Conservation (phyloP, 2,113 vertebrate species). For the Lagopus muta region DNA sequence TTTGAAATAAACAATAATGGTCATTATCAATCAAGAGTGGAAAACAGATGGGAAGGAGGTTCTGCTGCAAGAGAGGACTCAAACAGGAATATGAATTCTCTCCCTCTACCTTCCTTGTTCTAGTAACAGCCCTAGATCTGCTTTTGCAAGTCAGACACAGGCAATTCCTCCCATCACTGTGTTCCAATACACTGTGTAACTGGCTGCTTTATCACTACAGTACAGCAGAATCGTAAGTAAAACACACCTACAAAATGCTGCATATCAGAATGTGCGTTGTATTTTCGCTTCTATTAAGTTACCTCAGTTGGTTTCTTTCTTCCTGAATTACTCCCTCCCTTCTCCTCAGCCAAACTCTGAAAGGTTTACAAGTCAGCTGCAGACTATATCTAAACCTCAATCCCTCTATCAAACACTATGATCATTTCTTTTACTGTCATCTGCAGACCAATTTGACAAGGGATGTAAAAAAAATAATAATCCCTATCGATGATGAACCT, state of each 20-base stretch:
- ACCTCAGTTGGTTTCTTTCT: too few species aligned
- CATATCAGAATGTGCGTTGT: too few species aligned
- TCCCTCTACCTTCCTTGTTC: background rate
- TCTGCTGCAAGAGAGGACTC: background rate
- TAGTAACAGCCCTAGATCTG: background rate
- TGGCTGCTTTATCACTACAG: background rate
- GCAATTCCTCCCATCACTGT: fast-evolving
- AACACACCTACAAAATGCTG: background rate
- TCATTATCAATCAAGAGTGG: background rate
- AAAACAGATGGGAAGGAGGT: constrained; percentile 39
- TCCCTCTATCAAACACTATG: background rate
- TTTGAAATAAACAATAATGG: background rate
- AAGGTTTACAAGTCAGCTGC: too few species aligned
- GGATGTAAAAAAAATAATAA: background rate
- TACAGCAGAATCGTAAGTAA: background rate
- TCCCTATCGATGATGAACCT: background rate
- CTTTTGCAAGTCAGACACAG: background rate
- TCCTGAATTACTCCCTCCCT: background rate
- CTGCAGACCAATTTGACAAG: background rate
- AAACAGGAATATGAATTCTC: background rate
- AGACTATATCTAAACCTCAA: background rate
- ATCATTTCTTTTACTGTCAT: background rate
- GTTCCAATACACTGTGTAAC: fast-evolving
- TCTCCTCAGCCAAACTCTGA: background rate
- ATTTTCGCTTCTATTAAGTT: background rate